Evolutionary conservation across 2,113 vertebrate species (phyloP), one percentile per base, ranked within the genome.

Genomic region (Engraulis encrasicolus): DNA sequence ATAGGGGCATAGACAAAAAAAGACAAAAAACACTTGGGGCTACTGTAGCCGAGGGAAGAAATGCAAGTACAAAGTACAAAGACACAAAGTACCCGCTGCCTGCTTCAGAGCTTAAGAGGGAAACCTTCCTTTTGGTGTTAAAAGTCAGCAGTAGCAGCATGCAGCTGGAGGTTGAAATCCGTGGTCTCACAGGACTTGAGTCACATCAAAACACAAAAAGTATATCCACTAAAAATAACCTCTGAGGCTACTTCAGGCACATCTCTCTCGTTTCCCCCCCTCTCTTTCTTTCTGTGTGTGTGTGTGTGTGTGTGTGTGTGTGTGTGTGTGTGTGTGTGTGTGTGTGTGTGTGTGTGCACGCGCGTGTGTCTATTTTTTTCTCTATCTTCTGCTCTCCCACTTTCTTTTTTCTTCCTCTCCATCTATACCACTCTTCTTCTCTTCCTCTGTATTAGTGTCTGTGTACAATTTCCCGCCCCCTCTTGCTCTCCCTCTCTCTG

Each of bases 221-320:
- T 86, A 82, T 54, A 87, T 54, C 58, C 74, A 79, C 77, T 74
- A 78, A 78, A 40, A 86, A 82, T 48, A 85, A 79, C 48, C 71
- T 54, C 48, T 50, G 81, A 45, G 79, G 54, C 79, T 84, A 34
- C 66, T 82, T 79, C 79, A 84, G 85, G 2, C 74, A 49, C 19
- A 52, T 81, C 34, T 54, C 81, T 37, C 38, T n/a, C 66, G 66
- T 6, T 78, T 78, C 66, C 17, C 17, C 11, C 77, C 37, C 18
- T 77, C 9, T 50, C 83, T n/a, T 34, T 81, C 49, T 31, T 1
- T 49, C 45, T 74, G 38, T 54, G 36, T 27, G 12, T 82, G 48
- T 61, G 5, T 45, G n/a, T n/a, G n/a, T n/a, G n/a, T n/a, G n/a
- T n/a, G n/a, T n/a, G n/a, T n/a, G n/a, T n/a, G n/a, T n/a, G n/a